Conservation (phyloP, 2,888 invertebrate species). For the Acanthosepion pharaonis region DNA sequence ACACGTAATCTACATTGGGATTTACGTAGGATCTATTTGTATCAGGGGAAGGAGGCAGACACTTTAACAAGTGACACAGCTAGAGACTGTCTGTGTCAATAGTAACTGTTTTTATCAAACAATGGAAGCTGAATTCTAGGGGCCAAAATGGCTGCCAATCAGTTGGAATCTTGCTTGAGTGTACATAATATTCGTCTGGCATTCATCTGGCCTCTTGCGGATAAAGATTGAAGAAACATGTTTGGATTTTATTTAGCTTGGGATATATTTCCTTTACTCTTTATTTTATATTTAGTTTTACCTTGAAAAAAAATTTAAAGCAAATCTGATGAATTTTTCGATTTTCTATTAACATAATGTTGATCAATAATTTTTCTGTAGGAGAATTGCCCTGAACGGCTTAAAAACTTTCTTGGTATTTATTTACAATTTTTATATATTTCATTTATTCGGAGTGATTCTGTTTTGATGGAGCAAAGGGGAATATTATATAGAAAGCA, state of each 20-base stretch:
- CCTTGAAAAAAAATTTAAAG: not conserved
- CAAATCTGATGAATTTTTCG: not conserved
- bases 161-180: conserved; percentile 1
- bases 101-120: conserved; percentile 33
- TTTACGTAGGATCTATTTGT: conserved; percentile 33
- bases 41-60: conserved; percentile 20
- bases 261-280: not conserved
- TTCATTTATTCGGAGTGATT: not conserved
- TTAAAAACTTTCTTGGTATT: not conserved
- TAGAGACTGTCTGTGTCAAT: conserved; percentile 33
- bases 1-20: conserved; percentile 21
- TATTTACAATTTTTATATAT: not conserved
- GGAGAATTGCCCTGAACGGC: not conserved
- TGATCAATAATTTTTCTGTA: not conserved
- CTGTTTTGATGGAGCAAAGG: not conserved
- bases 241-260: not conserved
- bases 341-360: conserved; percentile 22
- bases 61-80: conserved; percentile 33
- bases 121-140: conserved; percentile 16
- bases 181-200: conserved; percentile 33
- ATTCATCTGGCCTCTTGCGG: not conserved
- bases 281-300: not conserved
- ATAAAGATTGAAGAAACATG: not conserved
- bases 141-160: conserved; percentile 33
- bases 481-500: too few relatives aligned